Evolutionary conservation across 2,797 vertebrate species (phyloP).

Genomic region (Strix occidentalis): DNA sequence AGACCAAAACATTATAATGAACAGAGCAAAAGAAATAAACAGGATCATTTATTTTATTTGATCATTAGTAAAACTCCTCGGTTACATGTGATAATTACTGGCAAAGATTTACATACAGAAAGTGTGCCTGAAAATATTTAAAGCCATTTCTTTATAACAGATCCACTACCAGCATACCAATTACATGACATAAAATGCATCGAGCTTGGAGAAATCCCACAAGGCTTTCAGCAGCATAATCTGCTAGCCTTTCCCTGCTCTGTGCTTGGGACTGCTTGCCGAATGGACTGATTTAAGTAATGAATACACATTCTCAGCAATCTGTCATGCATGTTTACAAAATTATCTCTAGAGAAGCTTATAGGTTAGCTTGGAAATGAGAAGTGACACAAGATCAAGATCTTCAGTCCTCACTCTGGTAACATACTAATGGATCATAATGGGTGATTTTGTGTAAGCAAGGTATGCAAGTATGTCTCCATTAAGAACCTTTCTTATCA

Average conservation of each 20-base stretch:
- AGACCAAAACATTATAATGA: constrained; percentile 17
- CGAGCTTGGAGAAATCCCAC: constrained; percentile 12
- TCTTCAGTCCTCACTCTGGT: not conserved
- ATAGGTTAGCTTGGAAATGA: constrained; percentile 13
- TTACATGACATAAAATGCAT: constrained; percentile 5
- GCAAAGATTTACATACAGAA: constrained; percentile 4
- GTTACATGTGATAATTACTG: constrained; percentile 16
- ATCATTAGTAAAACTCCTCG: constrained; percentile 2
- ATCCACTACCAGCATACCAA: constrained; percentile 28
- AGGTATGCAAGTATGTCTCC: not conserved
- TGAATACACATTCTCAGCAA: constrained; percentile 18
- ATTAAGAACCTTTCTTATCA: constrained; percentile 27
- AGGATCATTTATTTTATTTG: not conserved
- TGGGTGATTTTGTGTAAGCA: constrained; percentile 17
- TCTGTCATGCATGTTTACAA: constrained; percentile 37
- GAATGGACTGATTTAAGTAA: not conserved
- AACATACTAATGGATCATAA: constrained; percentile 42
- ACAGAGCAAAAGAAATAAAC: constrained; percentile 15
- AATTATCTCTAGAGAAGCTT: constrained; percentile 20
- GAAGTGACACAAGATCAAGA: constrained; percentile 23
- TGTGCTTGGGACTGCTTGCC: not conserved
- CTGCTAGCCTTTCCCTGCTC: not conserved
- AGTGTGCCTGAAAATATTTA: constrained; percentile 7
- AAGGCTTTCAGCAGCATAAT: constrained; percentile 32
- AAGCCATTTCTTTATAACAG: not conserved